These are phyloP conservation scores for Synanthedon formicaeformis DNA, from an alignment of 2,888 invertebrate species.

Conservation along the genomic window DNA sequence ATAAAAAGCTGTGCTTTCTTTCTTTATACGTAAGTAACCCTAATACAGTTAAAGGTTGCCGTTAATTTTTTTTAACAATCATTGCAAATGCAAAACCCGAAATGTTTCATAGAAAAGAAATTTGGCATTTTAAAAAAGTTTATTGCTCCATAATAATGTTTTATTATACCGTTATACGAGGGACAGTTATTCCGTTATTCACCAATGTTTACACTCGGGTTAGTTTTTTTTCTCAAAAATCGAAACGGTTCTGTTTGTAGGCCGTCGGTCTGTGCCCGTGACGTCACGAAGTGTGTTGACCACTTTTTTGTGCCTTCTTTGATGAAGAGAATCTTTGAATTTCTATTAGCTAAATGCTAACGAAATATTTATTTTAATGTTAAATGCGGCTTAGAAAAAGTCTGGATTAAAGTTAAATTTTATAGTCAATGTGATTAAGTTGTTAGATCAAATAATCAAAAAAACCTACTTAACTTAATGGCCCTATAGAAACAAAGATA, in stretches of 20 bases:
- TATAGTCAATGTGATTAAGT: too few relatives aligned
- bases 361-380: too few relatives aligned
- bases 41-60: too few relatives aligned
- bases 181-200: not conserved
- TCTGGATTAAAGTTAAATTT: too few relatives aligned
- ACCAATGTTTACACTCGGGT: not conserved
- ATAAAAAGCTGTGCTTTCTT: not conserved
- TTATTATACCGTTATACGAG: conserved; percentile 14
- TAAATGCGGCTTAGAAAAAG: too few relatives aligned
- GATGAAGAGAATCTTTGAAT: not conserved
- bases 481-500: too few relatives aligned
- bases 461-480: too few relatives aligned
- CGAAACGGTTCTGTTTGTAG: conserved; percentile 12
- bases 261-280: conserved; percentile 32
- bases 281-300: conserved; percentile 17
- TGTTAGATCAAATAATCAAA: too few relatives aligned
- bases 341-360: too few relatives aligned
- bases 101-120: conserved; percentile 50
- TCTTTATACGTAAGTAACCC: too few relatives aligned
- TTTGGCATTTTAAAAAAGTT: conserved; percentile 39
- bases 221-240: conserved; percentile 14
- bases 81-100: not conserved
- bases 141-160: conserved; percentile 17
- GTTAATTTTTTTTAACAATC: too few relatives aligned
- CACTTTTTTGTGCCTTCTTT: conserved; percentile 5